A percentile compares a stretch with the other conserved stretches of the same genome.
Evolutionary conservation across 1,140 invertebrate species (phyloP).

Genomic region (Procambarus virginalis): DNA sequence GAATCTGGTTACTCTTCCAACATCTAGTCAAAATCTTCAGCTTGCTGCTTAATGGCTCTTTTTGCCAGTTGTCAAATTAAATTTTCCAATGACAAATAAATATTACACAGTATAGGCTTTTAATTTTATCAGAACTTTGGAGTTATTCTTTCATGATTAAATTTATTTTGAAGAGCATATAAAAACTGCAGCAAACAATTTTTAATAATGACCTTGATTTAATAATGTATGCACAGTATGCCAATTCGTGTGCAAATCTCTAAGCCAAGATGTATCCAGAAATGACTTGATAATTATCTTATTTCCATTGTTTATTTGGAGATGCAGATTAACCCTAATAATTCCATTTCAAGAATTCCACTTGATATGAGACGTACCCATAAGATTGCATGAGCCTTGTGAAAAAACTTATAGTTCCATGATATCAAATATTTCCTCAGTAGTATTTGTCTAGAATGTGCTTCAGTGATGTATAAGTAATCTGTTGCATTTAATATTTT

Average conservation of each 20-base stretch:
- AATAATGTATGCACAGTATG: background rate
- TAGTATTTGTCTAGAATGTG: background rate
- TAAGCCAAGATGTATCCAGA: conserved; percentile 44
- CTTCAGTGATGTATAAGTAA: background rate
- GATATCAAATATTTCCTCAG: background rate
- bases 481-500: conserved; percentile 11
- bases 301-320: conserved; percentile 48
- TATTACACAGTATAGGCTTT: background rate
- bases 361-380: conserved; percentile 53
- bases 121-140: background rate
- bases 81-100: background rate
- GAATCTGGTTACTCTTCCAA: conserved; percentile 70
- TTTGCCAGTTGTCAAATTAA: background rate
- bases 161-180: too few species aligned
- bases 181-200: too few species aligned
- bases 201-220: background rate
- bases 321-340: conserved; percentile 55
- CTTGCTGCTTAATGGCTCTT: background rate
- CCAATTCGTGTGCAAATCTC: conserved; percentile 15
- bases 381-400: conserved; percentile 58
- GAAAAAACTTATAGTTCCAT: background rate
- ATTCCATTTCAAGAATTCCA: conserved; percentile 68
- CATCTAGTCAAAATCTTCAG: conserved; percentile 40
- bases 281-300: conserved; percentile 19
- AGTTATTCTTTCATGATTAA: background rate